Base-by-base conservation (phyloP, 2,797 vertebrate species). In the Schizothorax lantsangensis region DNA sequence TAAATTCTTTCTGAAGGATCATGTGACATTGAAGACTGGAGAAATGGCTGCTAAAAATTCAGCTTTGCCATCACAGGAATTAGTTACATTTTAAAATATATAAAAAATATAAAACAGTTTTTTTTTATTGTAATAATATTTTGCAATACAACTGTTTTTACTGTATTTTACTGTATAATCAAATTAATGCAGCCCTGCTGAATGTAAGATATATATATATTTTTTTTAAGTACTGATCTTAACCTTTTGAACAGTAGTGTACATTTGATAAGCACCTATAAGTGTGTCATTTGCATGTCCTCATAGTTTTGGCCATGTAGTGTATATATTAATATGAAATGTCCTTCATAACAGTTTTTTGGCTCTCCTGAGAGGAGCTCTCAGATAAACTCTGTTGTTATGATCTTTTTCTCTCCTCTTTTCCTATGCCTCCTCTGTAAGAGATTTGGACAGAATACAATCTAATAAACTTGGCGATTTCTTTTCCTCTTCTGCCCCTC, bases 381-480 rank as follows among this genome's bases (percentile, higher is more conserved):
- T 2, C 64, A 85, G 47, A 85, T 73, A 79, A 43, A 71, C 75
- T 23, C 21, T 72, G 14, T 71, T 79, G 36, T 79, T 45, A 23
- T 59, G 12, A 43, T 57, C 0, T 71, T 85, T 85, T 43, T 59
- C 45, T 36, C 30, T 59, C 7, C 15, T 30, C 14, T 47, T 21
- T 38, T 77, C 43, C 57, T 17, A 5, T 47, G 12, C 54, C 54
- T 72, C 5, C 38, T 79, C 84, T 15, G 62, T 71, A 71, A 85
- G 75, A 71, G 38, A 69, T 0, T 97, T 97, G 2, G 94, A 96
- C 21, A 90, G 95, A 62, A 79, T 85, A 38, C 77, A 85, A 72
- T 72, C 96, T 96, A 45, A 94, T 96, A 1, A 95, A 96, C 88
- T 96, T 96, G 0, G 93, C 93, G 2, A 90, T 95, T 66, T 87